Conservation (phyloP, 2,113 vertebrate genomes). For the Solea senegalensis region DNA sequence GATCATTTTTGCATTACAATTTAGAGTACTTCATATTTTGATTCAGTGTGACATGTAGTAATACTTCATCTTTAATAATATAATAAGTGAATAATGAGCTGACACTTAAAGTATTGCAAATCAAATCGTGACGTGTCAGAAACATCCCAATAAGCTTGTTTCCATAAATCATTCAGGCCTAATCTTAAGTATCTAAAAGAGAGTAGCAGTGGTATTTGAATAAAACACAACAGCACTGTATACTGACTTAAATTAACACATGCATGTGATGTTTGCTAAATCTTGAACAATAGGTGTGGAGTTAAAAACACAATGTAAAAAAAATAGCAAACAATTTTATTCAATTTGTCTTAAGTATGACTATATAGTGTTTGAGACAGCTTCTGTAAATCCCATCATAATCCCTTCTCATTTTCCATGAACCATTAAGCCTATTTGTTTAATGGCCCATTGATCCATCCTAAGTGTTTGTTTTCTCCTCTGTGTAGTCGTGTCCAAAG, state of each 20-base stretch:
- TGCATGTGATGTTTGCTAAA: not conserved
- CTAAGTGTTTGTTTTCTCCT: constrained; percentile 38
- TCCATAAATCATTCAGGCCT: not conserved
- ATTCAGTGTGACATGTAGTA: too few relatives aligned
- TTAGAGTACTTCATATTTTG: too few relatives aligned
- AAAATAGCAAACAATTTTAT: not conserved
- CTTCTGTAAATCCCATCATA: constrained; percentile 4
- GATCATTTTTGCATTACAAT: too few relatives aligned
- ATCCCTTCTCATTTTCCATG: constrained; percentile 39
- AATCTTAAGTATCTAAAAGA: not conserved
- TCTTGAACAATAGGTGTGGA: constrained; percentile 1
- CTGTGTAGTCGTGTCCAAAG: constrained; percentile 70
- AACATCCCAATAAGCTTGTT: too few relatives aligned
- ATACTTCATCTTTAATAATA: too few relatives aligned
- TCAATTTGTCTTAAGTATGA: not conserved
- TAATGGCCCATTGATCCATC: constrained; percentile 50
- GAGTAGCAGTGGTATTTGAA: constrained; percentile 4
- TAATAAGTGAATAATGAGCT: too few relatives aligned
- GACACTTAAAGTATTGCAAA: too few relatives aligned
- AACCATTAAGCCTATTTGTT: constrained; percentile 9
- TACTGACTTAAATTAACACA: too few relatives aligned
- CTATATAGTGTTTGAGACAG: not conserved
- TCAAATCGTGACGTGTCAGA: too few relatives aligned
- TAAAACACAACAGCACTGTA: constrained; percentile 4
- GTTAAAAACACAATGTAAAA: not conserved